These are phyloP conservation scores for Caenorhabditis japonica DNA, from an alignment of 2,888 invertebrate species.

Conservation along the genomic window DNA sequence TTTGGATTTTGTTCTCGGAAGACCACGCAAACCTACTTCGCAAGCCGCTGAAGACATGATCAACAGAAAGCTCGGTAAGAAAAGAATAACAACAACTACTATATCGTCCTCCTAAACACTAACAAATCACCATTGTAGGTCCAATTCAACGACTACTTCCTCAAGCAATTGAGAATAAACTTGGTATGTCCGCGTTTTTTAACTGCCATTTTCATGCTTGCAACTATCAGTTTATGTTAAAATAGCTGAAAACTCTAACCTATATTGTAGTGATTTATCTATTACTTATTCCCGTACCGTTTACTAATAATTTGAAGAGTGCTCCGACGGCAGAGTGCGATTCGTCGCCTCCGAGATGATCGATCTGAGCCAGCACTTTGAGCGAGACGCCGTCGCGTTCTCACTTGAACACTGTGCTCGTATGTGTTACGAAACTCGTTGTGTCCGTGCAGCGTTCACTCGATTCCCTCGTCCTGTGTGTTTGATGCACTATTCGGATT, in stretches of 20 bases:
- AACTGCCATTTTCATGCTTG: background rate
- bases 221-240: conserved; percentile 13
- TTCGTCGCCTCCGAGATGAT: conserved; percentile 66
- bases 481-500: conserved; percentile 67
- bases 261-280: background rate
- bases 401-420: conserved; percentile 73
- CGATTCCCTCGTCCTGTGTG: conserved; percentile 76
- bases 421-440: conserved; percentile 71
- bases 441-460: conserved; percentile 72
- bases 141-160: conserved; percentile 51
- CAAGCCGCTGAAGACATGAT: conserved; percentile 57
- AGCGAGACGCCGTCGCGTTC: conserved; percentile 70
- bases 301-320: conserved; percentile 54
- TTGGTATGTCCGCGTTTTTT: conserved; percentile 49
- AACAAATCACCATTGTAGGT: conserved; percentile 38
- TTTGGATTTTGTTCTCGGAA: conserved; percentile 60
- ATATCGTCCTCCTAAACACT: background rate
- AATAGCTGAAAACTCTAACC: conserved; percentile 13
- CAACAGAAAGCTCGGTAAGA: conserved; percentile 51
- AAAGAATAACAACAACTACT: no score
- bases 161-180: conserved; percentile 54
- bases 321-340: conserved; percentile 61
- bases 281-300: conserved; percentile 14
- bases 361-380: conserved; percentile 69
- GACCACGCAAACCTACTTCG: conserved; percentile 49